Base-by-base conservation (phyloP, 1,140 invertebrate species). In the Drusus annulatus region DNA sequence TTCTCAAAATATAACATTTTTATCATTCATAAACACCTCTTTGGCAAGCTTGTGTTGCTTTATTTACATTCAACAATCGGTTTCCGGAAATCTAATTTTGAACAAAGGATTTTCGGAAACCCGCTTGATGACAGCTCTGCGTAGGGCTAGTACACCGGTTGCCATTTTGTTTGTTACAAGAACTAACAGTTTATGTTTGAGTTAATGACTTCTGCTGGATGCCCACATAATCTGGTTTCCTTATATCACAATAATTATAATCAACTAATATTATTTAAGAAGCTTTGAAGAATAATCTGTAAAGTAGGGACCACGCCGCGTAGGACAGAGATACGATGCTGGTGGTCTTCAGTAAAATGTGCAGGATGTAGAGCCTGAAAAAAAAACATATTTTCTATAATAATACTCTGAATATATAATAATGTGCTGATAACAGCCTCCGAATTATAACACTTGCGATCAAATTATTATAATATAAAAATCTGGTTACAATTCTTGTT, bases 311-410 rank as follows among this genome's bases (percentile, higher is more conserved):
- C 82, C 80, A 81, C 8, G 68, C 6, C 2, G 65, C 71, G 36
- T 65, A 81, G 2, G 78, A 76, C n/a, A 77, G 36, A 6, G 69
- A 51, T 2, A 45, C 74, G 6, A 50, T 23, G 8, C 74, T 23
- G 10, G 75, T 58, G 19, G 15, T 21, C 63, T 81, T 81, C 28
- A 80, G 4, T 5, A 80, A 28, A 10, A 78, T 19, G 56, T 82
- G 78, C 25, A 84, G 21, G 17, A 78, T 17, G 51, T 80, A 82
- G 0, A 84, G 74, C 36, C 81, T 83, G 69, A 68, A 83, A 83
- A 36, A 58, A 56, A 17, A 62, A 71, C 65, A 79, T 45, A 45
- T 1, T 45, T 45, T 1, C 13, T 8, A 7, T 36, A 36, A 36
- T 36, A 36, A 36, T n/a, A n/a, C n/a, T n/a, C n/a, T n/a, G n/a